Conservation (phyloP, 1,140 invertebrate species). For the Drosophila repletoides region DNA sequence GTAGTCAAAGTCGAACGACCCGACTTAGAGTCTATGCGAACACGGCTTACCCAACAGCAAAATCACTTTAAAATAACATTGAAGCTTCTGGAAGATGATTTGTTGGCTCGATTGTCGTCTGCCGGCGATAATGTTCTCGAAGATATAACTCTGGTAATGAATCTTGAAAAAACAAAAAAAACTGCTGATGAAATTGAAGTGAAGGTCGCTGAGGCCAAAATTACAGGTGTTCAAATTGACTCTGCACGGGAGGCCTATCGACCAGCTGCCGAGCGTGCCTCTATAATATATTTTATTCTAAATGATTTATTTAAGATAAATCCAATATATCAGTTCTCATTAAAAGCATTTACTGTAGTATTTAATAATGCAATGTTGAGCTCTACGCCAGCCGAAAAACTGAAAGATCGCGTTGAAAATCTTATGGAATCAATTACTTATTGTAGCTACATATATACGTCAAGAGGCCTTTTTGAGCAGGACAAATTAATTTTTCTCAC, state of each 20-base stretch:
- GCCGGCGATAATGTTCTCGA: conserved; percentile 95
- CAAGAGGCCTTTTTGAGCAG: conserved; percentile 94
- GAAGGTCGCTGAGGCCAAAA: conserved; percentile 92
- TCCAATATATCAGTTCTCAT: conserved; percentile 97
- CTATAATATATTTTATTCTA: conserved; percentile 96
- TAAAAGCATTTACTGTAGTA: conserved; percentile 96
- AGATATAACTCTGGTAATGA: conserved; percentile 94
- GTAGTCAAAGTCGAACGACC: conserved; percentile 97
- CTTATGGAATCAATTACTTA: conserved; percentile 95
- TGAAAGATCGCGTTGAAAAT: conserved; percentile 89
- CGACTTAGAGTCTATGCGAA: conserved; percentile 90
- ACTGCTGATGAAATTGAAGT: conserved; percentile 95
- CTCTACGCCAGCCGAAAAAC: conserved; percentile 86
- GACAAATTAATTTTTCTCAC: conserved; percentile 96
- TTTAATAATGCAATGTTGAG: conserved; percentile 93
- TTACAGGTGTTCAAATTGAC: conserved; percentile 94
- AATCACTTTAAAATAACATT: conserved; percentile 97
- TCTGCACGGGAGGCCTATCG: conserved; percentile 94
- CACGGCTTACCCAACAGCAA: conserved; percentile 93
- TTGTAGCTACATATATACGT: conserved; percentile 93
- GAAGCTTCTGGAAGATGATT: conserved; percentile 94
- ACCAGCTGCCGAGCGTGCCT: conserved; percentile 92
- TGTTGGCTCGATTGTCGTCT: conserved; percentile 92
- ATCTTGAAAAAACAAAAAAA: conserved; percentile 96
- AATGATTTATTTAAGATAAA: conserved; percentile 97